These are phyloP conservation scores for Drosophila pectinifera DNA, from an alignment of 1,140 invertebrate species.

Conservation along the genomic window DNA sequence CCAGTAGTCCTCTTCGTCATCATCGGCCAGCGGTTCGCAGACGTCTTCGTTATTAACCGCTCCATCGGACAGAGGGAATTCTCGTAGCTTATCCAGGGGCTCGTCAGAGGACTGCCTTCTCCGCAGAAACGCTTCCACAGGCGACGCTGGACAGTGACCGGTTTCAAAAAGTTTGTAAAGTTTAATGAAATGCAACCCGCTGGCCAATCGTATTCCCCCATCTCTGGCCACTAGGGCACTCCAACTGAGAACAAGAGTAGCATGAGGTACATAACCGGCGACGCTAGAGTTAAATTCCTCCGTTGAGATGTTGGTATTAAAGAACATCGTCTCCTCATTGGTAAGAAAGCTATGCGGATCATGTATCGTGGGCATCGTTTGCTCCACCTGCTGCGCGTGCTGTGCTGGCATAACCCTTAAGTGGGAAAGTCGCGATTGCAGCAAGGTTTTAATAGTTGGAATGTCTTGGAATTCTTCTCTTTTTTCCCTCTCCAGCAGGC, in stretches of 20 bases:
- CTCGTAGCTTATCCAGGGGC: slow-evolving; percentile 28
- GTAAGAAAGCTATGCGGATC: slow-evolving; percentile 74
- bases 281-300: slow-evolving; percentile 82
- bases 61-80: slow-evolving; percentile 61
- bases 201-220: slow-evolving; percentile 56
- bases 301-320: slow-evolving; percentile 72
- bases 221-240: slow-evolving; percentile 60
- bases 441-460: slow-evolving; percentile 49
- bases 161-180: slow-evolving; percentile 75
- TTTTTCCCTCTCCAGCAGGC: slow-evolving; percentile 38
- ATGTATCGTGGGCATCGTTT: slow-evolving; percentile 41
- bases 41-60: slow-evolving; percentile 36
- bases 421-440: slow-evolving; percentile 65
- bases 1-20: slow-evolving; percentile 77
- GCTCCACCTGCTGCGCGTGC: slow-evolving; percentile 54
- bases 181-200: slow-evolving; percentile 79
- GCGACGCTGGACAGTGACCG: slow-evolving; percentile 48
- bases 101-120: slow-evolving; percentile 38
- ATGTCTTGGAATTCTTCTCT: slow-evolving; percentile 44
- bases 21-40: slow-evolving; percentile 52
- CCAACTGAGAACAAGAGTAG: slow-evolving; percentile 74
- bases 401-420: slow-evolving; percentile 55
- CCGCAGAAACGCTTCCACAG: slow-evolving; percentile 27
- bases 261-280: slow-evolving; percentile 66
- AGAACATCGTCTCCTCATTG: slow-evolving; percentile 78